phyloP scores from a whole-genome alignment of 2,113 vertebrate species.

The Charina bottae region DNA sequence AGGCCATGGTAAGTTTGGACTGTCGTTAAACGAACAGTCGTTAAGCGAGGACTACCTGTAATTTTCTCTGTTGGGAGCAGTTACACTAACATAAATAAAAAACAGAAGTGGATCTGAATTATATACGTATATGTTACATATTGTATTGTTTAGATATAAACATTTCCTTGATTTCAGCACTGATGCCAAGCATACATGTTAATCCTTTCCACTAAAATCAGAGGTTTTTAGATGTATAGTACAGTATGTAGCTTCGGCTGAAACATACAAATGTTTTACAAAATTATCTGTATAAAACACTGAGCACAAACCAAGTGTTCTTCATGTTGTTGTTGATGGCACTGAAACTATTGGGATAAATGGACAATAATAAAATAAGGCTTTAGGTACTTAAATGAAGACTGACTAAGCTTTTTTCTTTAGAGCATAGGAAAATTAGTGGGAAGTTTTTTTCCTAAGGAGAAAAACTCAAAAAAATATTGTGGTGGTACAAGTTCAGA shows the following conservation, averaged over 20 bases:
- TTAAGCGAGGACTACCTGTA: background rate
- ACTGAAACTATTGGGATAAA: slow-evolving; percentile 6
- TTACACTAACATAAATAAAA: background rate
- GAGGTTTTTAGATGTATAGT: background rate
- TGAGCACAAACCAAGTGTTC: background rate
- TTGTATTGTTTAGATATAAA: background rate
- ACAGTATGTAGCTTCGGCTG: background rate
- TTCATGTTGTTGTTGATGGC: background rate
- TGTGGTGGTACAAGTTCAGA: background rate
- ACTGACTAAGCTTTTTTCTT: background rate
- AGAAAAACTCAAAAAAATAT: background rate
- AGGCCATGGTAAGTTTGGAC: no score
- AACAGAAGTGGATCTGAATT: background rate
- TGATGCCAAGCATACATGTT: background rate
- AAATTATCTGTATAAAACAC: background rate
- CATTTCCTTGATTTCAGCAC: background rate
- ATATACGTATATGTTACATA: background rate
- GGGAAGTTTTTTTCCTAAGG: background rate
- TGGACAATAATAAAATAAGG: background rate
- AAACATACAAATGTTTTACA: background rate
- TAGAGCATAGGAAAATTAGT: background rate
- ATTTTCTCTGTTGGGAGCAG: background rate
- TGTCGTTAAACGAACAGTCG: no score
- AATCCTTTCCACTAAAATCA: background rate
- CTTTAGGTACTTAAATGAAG: background rate